Percentiles rank a stretch among this genome's conserved stretches.
phyloP scores from a whole-genome alignment of 2,113 vertebrate species.

The Thamnophis sirtalis region DNA sequence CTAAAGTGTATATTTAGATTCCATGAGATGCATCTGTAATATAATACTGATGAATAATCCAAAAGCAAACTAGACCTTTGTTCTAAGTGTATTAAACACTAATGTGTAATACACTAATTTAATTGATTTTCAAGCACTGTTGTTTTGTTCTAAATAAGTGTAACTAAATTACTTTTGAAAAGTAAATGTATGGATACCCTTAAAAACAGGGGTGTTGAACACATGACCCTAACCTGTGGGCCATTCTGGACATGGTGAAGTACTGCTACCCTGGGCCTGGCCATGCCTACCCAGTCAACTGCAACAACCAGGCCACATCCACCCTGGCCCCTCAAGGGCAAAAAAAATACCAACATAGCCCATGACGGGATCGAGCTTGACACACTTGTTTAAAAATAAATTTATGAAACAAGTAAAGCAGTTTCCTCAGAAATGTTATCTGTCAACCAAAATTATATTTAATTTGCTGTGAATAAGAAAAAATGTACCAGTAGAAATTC shows the following conservation, averaged over 20 bases:
- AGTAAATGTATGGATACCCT: slow-evolving; percentile 30
- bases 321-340: no score
- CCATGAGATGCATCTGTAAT: slow-evolving; percentile 21
- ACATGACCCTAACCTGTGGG: no score
- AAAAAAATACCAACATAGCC: no score
- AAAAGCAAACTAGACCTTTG: slow-evolving; percentile 37
- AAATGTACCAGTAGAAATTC: neutral
- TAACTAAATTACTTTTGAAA: neutral
- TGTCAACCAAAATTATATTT: slow-evolving; percentile 28
- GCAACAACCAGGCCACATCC: no score
- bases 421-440: slow-evolving; percentile 9
- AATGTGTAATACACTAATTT: slow-evolving; percentile 22
- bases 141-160: slow-evolving; percentile 20
- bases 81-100: slow-evolving; percentile 15
- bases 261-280: no score
- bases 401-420: slow-evolving; percentile 4
- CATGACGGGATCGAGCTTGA: no score
- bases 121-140: slow-evolving; percentile 46
- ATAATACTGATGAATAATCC: slow-evolving; percentile 41
- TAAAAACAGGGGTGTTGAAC: neutral
- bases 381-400: neutral
- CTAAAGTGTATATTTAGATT: slow-evolving; percentile 59
- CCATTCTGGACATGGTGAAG: no score
- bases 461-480: neutral
- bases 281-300: no score